Conservation (phyloP, 2,113 vertebrate genomes). For the Vidua macroura region DNA sequence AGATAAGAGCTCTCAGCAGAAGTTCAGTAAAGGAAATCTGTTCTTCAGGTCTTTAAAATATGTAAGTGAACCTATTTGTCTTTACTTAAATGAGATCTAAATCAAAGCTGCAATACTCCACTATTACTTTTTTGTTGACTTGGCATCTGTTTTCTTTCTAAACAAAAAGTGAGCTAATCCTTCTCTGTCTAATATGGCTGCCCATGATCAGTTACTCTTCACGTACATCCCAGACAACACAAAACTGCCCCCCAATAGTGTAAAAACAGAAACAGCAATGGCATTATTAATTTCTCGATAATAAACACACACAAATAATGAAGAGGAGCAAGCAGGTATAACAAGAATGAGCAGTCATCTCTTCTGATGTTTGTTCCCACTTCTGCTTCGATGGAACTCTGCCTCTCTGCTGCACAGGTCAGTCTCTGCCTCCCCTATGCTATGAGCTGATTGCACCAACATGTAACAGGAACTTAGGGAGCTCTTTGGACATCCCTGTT, state of each 20-base stretch:
- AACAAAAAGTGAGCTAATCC: neutral
- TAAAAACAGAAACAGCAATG: neutral
- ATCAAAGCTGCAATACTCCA: neutral
- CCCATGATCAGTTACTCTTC: neutral
- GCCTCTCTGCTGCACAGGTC: neutral
- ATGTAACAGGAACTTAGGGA: neutral
- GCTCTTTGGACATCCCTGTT: neutral
- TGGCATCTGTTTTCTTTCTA: neutral
- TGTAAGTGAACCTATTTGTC: neutral
- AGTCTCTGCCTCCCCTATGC: neutral
- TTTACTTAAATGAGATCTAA: neutral
- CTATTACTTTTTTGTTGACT: neutral
- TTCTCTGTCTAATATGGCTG: neutral
- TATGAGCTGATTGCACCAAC: neutral
- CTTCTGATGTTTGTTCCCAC: neutral
- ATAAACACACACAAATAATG: neutral
- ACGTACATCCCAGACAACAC: neutral
- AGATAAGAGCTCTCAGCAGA: neutral
- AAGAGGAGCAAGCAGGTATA: neutral
- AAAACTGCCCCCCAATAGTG: neutral
- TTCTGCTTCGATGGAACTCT: neutral
- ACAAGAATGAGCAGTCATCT: neutral
- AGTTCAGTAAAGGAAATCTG: neutral
- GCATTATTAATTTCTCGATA: neutral
- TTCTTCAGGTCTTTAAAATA: neutral